A percentile compares a stretch with the other conserved stretches of the same genome.
Evolutionary conservation across 2,888 invertebrate species (phyloP).

Genomic region (Epiblema foenella): DNA sequence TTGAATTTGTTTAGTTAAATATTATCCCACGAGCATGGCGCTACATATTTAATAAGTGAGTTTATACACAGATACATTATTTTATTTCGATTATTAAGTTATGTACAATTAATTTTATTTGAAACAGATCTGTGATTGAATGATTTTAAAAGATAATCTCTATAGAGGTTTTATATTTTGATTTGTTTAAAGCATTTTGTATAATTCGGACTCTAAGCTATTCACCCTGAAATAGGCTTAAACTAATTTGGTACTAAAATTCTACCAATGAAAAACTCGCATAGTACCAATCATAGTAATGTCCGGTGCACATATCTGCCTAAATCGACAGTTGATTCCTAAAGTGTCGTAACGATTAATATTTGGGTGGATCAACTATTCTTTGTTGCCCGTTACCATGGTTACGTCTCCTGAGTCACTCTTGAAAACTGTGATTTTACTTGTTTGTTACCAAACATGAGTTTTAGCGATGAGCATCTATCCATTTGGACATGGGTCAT

Average conservation of each 20-base stretch:
- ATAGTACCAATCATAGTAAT: not conserved
- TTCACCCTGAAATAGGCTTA: not conserved
- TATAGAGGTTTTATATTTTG: conserved; percentile 3
- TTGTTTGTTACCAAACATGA: no score
- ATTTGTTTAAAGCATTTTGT: conserved; percentile 26
- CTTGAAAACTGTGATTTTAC: no score
- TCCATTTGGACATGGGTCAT: no score
- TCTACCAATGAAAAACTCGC: no score
- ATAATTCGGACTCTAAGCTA: conserved; percentile 5
- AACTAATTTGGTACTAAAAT: conserved; percentile 5
- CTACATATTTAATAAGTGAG: conserved; percentile 1
- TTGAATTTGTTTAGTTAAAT: conserved; percentile 24
- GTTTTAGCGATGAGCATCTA: no score
- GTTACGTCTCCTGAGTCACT: no score
- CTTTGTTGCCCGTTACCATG: no score
- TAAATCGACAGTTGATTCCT: no score
- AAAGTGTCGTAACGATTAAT: no score
- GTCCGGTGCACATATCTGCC: not conserved
- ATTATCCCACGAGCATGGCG: conserved; percentile 6
- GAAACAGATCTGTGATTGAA: conserved; percentile 33
- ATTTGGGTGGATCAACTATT: no score
- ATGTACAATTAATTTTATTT: conserved; percentile 3
- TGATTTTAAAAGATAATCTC: not conserved
- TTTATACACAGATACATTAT: conserved; percentile 14
- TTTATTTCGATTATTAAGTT: conserved; percentile 13